Evolutionary conservation across 2,113 vertebrate genomes (phyloP), one percentile per base, ranked within the genome.

Genomic region (Phalacrocorax pelagicus): DNA sequence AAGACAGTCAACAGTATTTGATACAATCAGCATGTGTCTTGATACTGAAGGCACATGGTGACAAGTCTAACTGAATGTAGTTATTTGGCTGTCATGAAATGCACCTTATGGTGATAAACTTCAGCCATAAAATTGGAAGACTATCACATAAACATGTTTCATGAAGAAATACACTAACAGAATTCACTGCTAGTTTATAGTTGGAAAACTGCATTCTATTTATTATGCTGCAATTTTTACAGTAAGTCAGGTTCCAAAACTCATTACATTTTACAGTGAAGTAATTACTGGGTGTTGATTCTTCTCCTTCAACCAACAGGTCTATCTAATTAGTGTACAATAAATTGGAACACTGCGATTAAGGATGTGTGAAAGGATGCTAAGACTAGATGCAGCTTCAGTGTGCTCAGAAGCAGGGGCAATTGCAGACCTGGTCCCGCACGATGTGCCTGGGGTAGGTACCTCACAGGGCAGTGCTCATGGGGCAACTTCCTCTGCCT

Each of bases 131-230:
- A 98, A 98, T 98, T 97, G 98, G 98, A 98, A 98, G 98, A 98
- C 98, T 98, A 98, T 98, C 98, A 98, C 98, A 98, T 98, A 98
- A 98, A 98, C 98, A 98, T 98, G 98, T 97, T 98, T 98, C 98
- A 98, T 92, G 90, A 98, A 98, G 98, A 98, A 98, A 98, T 98
- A 98, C 98, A 97, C 98, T 98, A 97, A 97, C 97, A 97, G 98
- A 98, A 98, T 98, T 98, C 98, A 97, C 97, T 98, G 98, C 97
- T 69, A 96, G 97, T 97, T 98, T 98, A 98, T 98, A 98, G 98
- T 97, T 97, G 96, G 98, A 96, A 98, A 98, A 97, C 97, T 81
- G 89, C 36, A 26, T 97, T 98, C 96, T 97, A 98, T 98, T 98
- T 98, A 98, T 98, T 97, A 98, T 91, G 92, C 89, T 92, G 93